Evolutionary conservation across 2,113 vertebrate species (phyloP).

Genomic region (Thryonomys swinderianus): DNA sequence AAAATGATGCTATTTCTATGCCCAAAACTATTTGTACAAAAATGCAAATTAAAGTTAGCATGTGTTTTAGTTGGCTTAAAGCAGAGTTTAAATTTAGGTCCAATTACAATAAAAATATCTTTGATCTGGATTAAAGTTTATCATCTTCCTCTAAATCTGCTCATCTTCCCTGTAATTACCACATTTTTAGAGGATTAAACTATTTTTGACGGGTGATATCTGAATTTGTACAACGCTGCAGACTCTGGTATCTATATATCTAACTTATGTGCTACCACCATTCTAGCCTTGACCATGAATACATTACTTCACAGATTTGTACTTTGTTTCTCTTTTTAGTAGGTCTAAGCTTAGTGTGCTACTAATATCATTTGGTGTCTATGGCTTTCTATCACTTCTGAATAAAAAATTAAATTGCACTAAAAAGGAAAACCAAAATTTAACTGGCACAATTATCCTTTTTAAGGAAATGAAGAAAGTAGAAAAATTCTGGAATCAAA

Average conservation of each 20-base stretch:
- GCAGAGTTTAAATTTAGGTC: conserved; percentile 65
- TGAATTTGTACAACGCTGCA: neutral
- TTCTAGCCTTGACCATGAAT: neutral
- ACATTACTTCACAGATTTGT: neutral
- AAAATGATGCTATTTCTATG: conserved; percentile 76
- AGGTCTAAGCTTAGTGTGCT: neutral
- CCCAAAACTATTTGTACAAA: conserved; percentile 75
- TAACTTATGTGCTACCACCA: neutral
- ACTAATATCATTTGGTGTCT: neutral
- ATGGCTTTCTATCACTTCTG: conserved; percentile 3
- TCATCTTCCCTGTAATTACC: conserved; percentile 10
- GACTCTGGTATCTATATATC: neutral
- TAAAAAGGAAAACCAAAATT: neutral
- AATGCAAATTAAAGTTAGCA: conserved; percentile 77
- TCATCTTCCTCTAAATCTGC: conserved; percentile 27
- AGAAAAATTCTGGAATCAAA: conserved; percentile 9
- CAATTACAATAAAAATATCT: conserved; percentile 61
- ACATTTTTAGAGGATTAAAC: conserved; percentile 22
- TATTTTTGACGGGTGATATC: neutral
- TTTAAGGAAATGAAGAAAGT: conserved; percentile 17
- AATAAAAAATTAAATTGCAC: conserved; percentile 17
- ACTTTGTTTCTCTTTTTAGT: neutral
- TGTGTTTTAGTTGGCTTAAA: conserved; percentile 74
- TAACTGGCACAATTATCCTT: neutral
- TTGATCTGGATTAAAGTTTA: conserved; percentile 64